These are phyloP conservation scores for Parasteatoda tepidariorum DNA, from an alignment of 1,140 invertebrate species.

Conservation along the genomic window DNA sequence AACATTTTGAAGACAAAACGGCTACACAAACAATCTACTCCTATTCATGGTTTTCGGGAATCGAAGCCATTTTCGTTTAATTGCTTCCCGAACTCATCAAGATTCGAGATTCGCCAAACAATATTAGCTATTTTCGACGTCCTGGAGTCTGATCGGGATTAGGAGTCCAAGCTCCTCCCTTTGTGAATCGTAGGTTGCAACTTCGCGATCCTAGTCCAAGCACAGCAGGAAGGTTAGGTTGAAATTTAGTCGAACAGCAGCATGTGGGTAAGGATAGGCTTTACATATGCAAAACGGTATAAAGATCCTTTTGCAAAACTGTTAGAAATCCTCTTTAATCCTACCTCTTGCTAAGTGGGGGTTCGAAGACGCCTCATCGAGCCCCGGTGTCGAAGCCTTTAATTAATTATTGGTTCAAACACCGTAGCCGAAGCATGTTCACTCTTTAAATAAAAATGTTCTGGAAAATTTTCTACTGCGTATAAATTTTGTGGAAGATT, in stretches of 20 bases:
- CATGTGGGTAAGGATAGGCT: neutral
- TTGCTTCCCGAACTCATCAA: conserved; percentile 54
- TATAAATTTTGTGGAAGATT: too few relatives aligned
- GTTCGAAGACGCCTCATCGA: too few relatives aligned
- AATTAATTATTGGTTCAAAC: conserved; percentile 54
- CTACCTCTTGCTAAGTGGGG: conserved; percentile 33
- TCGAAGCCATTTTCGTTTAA: conserved; percentile 48
- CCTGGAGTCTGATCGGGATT: conserved; percentile 36
- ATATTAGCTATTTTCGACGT: conserved; percentile 51
- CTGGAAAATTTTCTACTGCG: neutral
- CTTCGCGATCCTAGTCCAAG: too few relatives aligned
- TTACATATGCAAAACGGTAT: conserved; percentile 56
- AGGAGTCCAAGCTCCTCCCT: conserved; percentile 42
- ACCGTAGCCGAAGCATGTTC: neutral
- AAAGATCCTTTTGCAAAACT: conserved; percentile 31
- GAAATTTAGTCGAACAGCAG: neutral
- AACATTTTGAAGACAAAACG: too few relatives aligned
- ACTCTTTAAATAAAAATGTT: conserved; percentile 19
- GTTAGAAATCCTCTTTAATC: conserved; percentile 15
- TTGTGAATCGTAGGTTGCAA: neutral
- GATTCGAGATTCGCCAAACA: conserved; percentile 48
- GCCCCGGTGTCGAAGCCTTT: conserved; percentile 35
- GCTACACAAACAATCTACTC: too few relatives aligned
- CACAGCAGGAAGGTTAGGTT: conserved; percentile 12
- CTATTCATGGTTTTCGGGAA: too few relatives aligned